These are phyloP conservation scores for Antitype chi DNA, from an alignment of 2,888 invertebrate species.

Conservation along the genomic window DNA sequence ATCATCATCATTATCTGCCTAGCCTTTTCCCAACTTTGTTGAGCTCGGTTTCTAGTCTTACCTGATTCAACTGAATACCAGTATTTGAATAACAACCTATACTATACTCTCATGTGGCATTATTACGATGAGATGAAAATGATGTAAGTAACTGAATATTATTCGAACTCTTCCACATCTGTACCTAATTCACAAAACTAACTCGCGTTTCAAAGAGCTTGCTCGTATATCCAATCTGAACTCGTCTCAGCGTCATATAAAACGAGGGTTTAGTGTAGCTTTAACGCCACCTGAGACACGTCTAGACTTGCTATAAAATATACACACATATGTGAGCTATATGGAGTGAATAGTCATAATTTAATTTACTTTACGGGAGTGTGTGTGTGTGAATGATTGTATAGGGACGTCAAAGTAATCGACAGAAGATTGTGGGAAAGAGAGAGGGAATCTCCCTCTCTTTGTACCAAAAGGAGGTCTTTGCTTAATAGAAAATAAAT, in stretches of 20 bases:
- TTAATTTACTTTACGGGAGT: neutral
- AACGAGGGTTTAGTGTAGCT: conserved; percentile 60
- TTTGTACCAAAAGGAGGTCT: neutral
- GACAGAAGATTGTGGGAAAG: neutral
- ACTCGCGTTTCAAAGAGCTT: conserved; percentile 41
- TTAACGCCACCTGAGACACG: conserved; percentile 73
- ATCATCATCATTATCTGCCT: no score
- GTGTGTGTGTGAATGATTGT: no score
- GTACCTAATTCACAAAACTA: conserved; percentile 6
- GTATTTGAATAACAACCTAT: no score
- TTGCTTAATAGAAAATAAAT: neutral
- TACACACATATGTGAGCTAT: conserved; percentile 63
- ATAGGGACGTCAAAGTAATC: neutral
- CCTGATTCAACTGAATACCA: no score
- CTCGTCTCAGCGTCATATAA: conserved; percentile 44
- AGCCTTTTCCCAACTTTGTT: no score
- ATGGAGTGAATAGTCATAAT: neutral
- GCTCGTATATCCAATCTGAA: conserved; percentile 41
- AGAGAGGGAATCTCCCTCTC: neutral
- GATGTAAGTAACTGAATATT: neutral
- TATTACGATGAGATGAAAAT: neutral
- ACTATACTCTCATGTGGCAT: neutral
- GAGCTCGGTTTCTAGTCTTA: no score
- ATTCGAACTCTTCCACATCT: neutral
- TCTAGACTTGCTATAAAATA: conserved; percentile 58